Base-by-base conservation (phyloP, 2,113 vertebrate genomes). In the Sebastes schlegelii region DNA sequence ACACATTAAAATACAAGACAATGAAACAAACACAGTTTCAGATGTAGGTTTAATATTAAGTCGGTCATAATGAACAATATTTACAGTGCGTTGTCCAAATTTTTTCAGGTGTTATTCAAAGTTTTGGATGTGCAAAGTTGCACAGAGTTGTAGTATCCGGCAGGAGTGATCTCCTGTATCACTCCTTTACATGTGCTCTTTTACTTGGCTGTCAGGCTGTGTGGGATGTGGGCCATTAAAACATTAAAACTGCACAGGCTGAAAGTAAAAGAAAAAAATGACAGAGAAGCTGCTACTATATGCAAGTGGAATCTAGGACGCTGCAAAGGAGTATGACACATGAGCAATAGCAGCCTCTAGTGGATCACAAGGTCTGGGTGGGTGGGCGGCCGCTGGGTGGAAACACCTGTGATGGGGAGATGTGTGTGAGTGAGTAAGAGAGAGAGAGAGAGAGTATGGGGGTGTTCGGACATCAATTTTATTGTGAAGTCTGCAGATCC, bases 331-430 rank as follows among this genome's bases (percentile, higher is more conserved):
- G 43, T 40, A 5, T 17, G 43, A 65, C 19, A 43, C n/a, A 79
- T 62, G 68, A 83, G 23, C 84, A 87, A 86, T 43, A 89, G 86
- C 86, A 75, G 2, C 89, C 84, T 86, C 86, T 87, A 70, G 88
- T 87, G 91, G 89, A 72, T 78, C 82, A 69, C 10, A 62, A 21
- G 62, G 19, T 82, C 26, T 57, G 57, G 58, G 64, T 74, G 66
- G 67, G 74, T 60, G 34, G 48, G 55, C 17, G n/a, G 46, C 34
- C 23, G 26, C 40, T 49, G 14, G 54, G 13, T 72, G n/a, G 66
- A 57, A 80, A 86, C 66, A 52, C 16, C 17, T 58, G 75, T n/a
- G 8, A 34, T 72, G 61, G 61, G n/a, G 13, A 77, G 60, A 11
- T 49, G 42, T 72, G 1, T 82, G 42, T 51, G 77, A 14, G 51